Percentiles rank a stretch among this genome's conserved stretches.
phyloP scores from a whole-genome alignment of 2,888 invertebrate species.

The Amphimallon solstitiale region DNA sequence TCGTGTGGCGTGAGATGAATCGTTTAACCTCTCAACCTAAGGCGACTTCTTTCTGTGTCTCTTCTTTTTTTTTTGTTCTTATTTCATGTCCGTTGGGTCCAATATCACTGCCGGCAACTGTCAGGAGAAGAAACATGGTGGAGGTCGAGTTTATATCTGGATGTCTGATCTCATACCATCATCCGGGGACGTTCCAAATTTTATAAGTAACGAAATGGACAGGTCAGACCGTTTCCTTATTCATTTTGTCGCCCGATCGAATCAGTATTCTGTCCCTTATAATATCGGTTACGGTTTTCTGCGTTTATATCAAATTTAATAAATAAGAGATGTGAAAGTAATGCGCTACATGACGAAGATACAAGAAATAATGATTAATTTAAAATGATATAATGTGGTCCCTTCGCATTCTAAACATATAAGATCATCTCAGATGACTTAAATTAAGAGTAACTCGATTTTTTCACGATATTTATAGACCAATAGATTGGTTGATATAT shows the following conservation, averaged over 20 bases:
- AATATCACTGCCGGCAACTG: conserved; percentile 11
- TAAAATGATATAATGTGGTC: no score
- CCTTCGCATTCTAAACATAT: no score
- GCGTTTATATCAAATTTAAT: no score
- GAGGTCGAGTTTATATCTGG: background rate
- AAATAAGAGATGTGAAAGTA: no score
- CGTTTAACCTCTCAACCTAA: conserved; percentile 11
- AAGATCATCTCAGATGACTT: no score
- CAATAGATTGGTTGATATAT: no score
- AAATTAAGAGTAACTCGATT: no score
- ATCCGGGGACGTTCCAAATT: background rate
- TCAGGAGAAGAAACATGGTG: background rate
- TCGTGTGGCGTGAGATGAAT: background rate
- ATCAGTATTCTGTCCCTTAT: no score
- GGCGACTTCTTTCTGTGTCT: conserved; percentile 5
- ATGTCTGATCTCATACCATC: background rate
- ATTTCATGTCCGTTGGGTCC: background rate
- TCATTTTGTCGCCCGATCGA: background rate
- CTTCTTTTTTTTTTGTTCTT: conserved; percentile 1
- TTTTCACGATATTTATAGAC: no score
- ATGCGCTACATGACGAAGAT: no score
- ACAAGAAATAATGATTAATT: no score
- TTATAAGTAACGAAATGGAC: conserved; percentile 12
- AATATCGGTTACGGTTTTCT: no score
- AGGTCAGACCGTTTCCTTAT: background rate